phyloP scores from a whole-genome alignment of 2,797 vertebrate genomes.

The Arnoldichthys spilopterus region DNA sequence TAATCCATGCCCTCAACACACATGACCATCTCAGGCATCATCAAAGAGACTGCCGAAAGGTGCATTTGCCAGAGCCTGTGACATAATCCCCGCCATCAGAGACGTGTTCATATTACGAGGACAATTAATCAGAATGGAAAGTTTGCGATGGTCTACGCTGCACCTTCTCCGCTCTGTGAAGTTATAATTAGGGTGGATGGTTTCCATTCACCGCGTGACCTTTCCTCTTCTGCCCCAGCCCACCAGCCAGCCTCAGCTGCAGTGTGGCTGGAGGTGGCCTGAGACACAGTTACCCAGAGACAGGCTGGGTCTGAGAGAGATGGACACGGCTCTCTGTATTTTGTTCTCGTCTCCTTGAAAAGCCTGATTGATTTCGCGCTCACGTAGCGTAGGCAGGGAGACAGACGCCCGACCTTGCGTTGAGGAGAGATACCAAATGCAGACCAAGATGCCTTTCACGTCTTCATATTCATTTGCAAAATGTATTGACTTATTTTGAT shows the following conservation, averaged over 20 bases:
- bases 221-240: constrained; percentile 74
- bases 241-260: constrained; percentile 70
- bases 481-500: constrained; percentile 57
- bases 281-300: constrained; percentile 23
- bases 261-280: constrained; percentile 65
- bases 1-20: neutral
- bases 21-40: neutral
- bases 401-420: constrained; percentile 60
- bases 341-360: constrained; percentile 56
- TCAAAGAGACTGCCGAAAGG: neutral
- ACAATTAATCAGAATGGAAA: constrained; percentile 30
- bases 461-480: constrained; percentile 54
- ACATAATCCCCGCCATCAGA: constrained; percentile 17
- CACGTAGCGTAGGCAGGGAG: constrained; percentile 52
- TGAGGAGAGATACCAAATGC: constrained; percentile 46
- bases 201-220: constrained; percentile 76
- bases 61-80: neutral
- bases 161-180: constrained; percentile 65
- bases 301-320: constrained; percentile 36
- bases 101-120: constrained; percentile 5
- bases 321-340: constrained; percentile 44
- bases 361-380: constrained; percentile 62
- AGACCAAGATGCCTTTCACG: constrained; percentile 41
- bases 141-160: constrained; percentile 45
- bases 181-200: constrained; percentile 76